Evolutionary conservation across 2,113 vertebrate species (phyloP), one percentile per base, ranked within the genome.

Genomic region (Aleadryas rufinucha): DNA sequence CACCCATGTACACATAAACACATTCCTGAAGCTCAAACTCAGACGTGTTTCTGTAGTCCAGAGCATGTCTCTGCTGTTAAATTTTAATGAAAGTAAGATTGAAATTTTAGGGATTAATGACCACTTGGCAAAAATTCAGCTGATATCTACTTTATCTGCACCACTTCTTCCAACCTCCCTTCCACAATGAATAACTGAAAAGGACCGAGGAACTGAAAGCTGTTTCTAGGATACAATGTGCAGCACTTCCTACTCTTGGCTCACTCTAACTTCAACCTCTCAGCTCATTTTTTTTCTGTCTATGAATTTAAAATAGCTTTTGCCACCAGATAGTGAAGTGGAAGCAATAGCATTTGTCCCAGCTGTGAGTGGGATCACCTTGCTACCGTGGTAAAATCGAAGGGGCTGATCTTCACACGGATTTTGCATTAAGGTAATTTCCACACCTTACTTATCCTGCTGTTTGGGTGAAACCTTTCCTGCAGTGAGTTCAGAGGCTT

Each of bases 211-310:
- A 88, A 78, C 77, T 39, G 59, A 87, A 75, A 78, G 80, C 94
- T 94, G 97, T 97, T 94, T 96, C 97, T 96, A 97, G 96, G 96
- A 95, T 97, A 97, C 97, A 89, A 71, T 84, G 77, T 90, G 59
- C 94, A 89, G 86, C 80, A 42, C 88, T 95, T 94, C 79, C 85
- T 96, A 84, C 93, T 91, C 68, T 95, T 95, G 94, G 94, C 89
- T 97, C 93, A 26, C 68, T 97, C 84, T 87, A 92, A 61, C 87
- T 96, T 65, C 97, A 97, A 2, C 92, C 69, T 94, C 88, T 95
- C 85, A 93, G 87, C 88, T 94, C 85, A n/a, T n/a, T 92, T 95
- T 96, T 85, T 94, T 95, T 94, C 56, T 88, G 68, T 71, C 92
- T 93, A 47, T 90, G 79, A 95, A 96, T 97, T 91, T 91, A 94